Base-by-base conservation (phyloP, 1,140 invertebrate species). In the Apis cerana region DNA sequence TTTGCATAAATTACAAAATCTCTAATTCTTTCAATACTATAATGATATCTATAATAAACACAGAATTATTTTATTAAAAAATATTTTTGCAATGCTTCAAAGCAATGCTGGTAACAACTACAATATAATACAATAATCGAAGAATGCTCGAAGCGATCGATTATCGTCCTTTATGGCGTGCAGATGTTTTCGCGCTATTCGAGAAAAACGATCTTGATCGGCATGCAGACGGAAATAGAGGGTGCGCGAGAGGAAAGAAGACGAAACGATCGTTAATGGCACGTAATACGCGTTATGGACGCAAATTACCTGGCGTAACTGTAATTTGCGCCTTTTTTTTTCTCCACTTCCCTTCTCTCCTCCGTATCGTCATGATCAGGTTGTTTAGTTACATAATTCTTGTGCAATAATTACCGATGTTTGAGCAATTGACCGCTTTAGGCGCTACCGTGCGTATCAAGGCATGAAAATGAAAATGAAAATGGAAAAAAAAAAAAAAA, bases 291-390 rank as follows among this genome's bases (percentile, higher is more conserved):
- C 82, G 48, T 86, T 81, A 89, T 89, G 82, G 72, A 90, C 90
- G 84, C 71, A 83, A 90, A 90, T 88, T 85, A 80, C 74, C 84
- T 72, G 72, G 75, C 74, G 78, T 84, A 81, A 62, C 78, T 74
- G 82, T 85, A 90, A 90, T 88, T 90, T 88, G 78, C 83, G 74
- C 72, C 84, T 90, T 88, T 90, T 87, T 83, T 84, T 64, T 33
- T 21, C 48, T 9, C 75, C 21, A 48, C 17, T 67, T 23, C n/a
- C 21, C 33, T 2, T 17, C 21, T 19, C 13, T 68, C 56, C 1
- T 21, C 50, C 4, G 11, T 15, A 56, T 23, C 56, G 23, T 33
- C 13, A 7, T 56, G 33, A 85, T 84, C 81, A 76, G 52, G 61
- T 81, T 83, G 72, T 88, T 90, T 84, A 80, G 79, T 85, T 83